Base-by-base conservation (phyloP, 2,888 invertebrate species). In the Schizotus pectinicornis region DNA sequence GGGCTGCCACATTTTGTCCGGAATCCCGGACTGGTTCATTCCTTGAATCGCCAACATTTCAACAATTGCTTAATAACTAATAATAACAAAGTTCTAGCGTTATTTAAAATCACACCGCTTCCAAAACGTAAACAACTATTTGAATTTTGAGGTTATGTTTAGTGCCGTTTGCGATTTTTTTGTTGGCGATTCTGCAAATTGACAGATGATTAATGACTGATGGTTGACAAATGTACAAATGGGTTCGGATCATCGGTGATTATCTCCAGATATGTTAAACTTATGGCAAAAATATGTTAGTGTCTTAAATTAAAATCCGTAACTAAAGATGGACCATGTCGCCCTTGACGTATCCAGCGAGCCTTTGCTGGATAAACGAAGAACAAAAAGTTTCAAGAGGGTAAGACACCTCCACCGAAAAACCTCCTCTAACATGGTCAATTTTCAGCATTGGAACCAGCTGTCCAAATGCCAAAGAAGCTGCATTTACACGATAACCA, bases 1-100 rank as follows among this genome's bases (percentile, higher is more conserved):
- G 3, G 94, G 94, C 75, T 94, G 92, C 94, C 94, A 94, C 63
- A 91, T 88, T 80, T 90, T 92, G 74, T 94, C 94, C 1, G 94
- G 94, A 67, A 94, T 90, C 35, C 91, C 90, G 51, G 86, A 79
- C 60, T 81, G 85, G 70, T 83, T 86, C 38, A 85, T 80, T 65
- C 80, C 82, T 70, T 77, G 77, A 1, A 84, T 81, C 1, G 85
- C 77, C 30, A 74, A 62, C 73, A 73, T 74, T 60, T 61, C 65
- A 5, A 7, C 41, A 52, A 31, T 53, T 45, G 22, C 6, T 35
- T 47, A n/a, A n/a, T n/a, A n/a, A n/a, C 5, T 22, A 22, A 5
- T 22, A 22, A 22, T 22, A 2, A 2, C 22, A 22, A 22, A 22
- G 3, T 22, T 22, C 5, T 22, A 3, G 22, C 2, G 22, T 22